A percentile compares a stretch with the other conserved stretches of the same genome.
Evolutionary conservation across 2,888 invertebrate genomes (phyloP).

Genomic region (Maniola hyperantus): DNA sequence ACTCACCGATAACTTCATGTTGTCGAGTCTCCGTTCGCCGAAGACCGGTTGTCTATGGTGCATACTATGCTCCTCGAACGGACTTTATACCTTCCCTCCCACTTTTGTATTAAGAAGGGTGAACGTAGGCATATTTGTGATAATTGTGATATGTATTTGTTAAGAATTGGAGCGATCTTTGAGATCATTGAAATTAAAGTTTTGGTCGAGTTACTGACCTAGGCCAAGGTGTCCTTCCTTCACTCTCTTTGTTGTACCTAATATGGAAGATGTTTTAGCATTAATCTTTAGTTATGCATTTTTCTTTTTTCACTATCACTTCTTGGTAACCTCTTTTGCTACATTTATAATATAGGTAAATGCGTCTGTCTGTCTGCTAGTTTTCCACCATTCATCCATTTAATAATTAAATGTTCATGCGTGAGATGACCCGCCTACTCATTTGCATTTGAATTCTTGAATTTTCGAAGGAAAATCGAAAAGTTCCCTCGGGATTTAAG

Average conservation of each 20-base stretch:
- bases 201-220: slow-evolving; percentile 17
- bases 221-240: background rate
- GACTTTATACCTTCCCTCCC: slow-evolving; percentile 78
- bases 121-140: slow-evolving; percentile 66
- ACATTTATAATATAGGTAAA: background rate
- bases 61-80: slow-evolving; percentile 47
- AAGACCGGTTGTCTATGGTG: slow-evolving; percentile 77
- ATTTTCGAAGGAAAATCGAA: no score
- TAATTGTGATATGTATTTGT: slow-evolving; percentile 61
- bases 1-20: slow-evolving; percentile 81
- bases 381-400: no score
- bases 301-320: background rate
- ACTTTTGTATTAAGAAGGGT: slow-evolving; percentile 61
- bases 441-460: no score
- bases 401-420: no score
- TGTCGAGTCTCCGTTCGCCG: slow-evolving; percentile 77
- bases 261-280: slow-evolving; percentile 1
- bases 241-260: background rate
- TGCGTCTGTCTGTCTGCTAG: no score
- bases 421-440: no score
- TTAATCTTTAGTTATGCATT: background rate
- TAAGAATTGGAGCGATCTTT: slow-evolving; percentile 42
- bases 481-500: no score
- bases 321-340: background rate
- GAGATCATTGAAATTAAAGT: slow-evolving; percentile 24